Evolutionary conservation across 2,797 vertebrate species (phyloP).

Genomic region (Borostomias antarcticus): DNA sequence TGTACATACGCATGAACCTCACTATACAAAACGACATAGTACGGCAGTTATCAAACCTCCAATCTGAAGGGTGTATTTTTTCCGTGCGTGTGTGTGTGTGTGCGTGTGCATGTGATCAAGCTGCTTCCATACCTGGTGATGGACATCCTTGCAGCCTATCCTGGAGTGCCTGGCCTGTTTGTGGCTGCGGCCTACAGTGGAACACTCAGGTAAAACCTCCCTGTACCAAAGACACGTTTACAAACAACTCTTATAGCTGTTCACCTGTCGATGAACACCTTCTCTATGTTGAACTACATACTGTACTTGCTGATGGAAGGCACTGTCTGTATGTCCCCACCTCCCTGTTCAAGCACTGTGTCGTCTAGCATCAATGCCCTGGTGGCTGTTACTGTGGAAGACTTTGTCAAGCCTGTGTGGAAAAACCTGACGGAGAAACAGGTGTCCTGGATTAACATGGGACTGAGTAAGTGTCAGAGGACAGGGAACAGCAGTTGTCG

Average conservation of each 20-base stretch:
- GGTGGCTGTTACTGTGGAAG: constrained; percentile 82
- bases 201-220: constrained; percentile 75
- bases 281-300: no score
- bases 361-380: constrained; percentile 87
- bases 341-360: no score
- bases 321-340: no score
- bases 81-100: neutral
- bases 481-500: no score
- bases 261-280: no score
- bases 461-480: constrained; percentile 75
- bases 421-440: constrained; percentile 70
- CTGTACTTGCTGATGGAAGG: no score
- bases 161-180: constrained; percentile 81
- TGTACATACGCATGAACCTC: neutral
- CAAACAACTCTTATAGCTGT: no score
- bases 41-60: no score
- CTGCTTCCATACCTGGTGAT: constrained; percentile 83
- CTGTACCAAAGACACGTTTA: no score
- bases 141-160: constrained; percentile 76
- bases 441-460: constrained; percentile 80
- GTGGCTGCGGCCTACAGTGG: constrained; percentile 84
- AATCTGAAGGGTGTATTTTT: neutral
- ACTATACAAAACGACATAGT: neutral
- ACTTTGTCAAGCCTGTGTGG: constrained; percentile 73
- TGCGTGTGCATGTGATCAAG: constrained; percentile 46